A percentile compares a stretch with the other conserved stretches of the same genome.
Conservation (phyloP, 2,888 invertebrate genomes). For the Yponomeuta evonymella region DNA sequence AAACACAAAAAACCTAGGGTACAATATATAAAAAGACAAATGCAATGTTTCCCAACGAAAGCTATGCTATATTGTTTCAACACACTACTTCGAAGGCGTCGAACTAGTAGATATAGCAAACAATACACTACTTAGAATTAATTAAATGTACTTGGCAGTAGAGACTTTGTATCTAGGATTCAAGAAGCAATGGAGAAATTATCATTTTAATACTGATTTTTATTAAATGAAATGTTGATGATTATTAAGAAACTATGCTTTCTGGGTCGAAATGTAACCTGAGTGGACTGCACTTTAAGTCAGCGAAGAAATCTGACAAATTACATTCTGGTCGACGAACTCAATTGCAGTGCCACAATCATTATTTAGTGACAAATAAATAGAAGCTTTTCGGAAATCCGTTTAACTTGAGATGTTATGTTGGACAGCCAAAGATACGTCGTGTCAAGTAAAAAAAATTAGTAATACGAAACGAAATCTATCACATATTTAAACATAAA, state of each 20-base stretch:
- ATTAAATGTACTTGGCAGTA: slow-evolving; percentile 51
- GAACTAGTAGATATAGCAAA: slow-evolving; percentile 14
- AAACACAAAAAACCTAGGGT: slow-evolving; percentile 63
- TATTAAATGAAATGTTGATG: background rate
- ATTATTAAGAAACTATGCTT: background rate
- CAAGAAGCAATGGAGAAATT: slow-evolving; percentile 15
- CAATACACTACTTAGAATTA: slow-evolving; percentile 16
- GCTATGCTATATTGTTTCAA: slow-evolving; percentile 31
- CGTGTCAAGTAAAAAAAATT: background rate
- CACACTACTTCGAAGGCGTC: background rate
- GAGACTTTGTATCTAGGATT: slow-evolving; percentile 7
- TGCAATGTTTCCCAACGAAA: slow-evolving; percentile 62
- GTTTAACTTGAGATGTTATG: background rate
- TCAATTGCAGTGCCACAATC: too few species aligned
- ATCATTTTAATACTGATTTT: slow-evolving; percentile 15
- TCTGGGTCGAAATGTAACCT: background rate
- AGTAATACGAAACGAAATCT: slow-evolving; percentile 29
- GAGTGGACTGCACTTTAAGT: background rate
- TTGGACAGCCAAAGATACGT: background rate
- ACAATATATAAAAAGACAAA: slow-evolving; percentile 52
- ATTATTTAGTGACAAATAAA: too few species aligned
- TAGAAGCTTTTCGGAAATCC: background rate
- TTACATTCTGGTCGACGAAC: too few species aligned
- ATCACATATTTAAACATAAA: slow-evolving; percentile 36
- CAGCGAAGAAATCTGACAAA: too few species aligned